Evolutionary conservation across 2,797 vertebrate species (phyloP).

Genomic region (Syncerus caffer): DNA sequence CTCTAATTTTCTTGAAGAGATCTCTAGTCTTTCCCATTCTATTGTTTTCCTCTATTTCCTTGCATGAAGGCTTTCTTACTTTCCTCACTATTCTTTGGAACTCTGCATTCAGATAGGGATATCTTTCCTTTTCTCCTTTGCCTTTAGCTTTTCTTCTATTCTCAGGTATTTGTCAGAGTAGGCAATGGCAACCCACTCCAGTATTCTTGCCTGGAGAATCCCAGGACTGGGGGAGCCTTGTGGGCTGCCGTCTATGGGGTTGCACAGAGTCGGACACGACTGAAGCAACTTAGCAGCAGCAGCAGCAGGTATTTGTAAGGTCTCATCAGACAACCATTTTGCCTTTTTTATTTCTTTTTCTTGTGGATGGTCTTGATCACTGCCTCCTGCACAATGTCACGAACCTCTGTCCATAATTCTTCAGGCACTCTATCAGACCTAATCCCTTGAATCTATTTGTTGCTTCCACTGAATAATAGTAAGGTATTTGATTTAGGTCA

Average conservation of each 20-base stretch:
- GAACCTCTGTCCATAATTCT: not conserved
- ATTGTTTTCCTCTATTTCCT: not conserved
- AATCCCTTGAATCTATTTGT: not conserved
- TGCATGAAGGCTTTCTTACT: not conserved
- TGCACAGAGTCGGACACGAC: rapidly evolving
- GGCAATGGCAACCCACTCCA: no score
- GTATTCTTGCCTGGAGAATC: no score
- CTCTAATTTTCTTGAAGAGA: not conserved
- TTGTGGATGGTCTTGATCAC: not conserved
- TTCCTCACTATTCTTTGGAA: not conserved
- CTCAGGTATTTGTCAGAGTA: not conserved
- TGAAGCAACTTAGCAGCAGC: no score
- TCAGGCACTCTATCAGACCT: not conserved
- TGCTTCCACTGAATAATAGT: not conserved
- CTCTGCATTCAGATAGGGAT: not conserved
- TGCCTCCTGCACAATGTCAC: not conserved
- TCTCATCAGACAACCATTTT: not conserved
- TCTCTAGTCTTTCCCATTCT: not conserved
- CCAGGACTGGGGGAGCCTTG: no score
- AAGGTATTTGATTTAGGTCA: not conserved
- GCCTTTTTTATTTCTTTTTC: not conserved
- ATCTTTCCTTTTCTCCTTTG: not conserved
- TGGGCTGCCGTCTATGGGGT: no score
- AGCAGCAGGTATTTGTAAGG: not conserved
- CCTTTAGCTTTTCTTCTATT: not conserved